Percentiles rank a stretch among this genome's conserved stretches.
phyloP scores from a whole-genome alignment of 2,888 invertebrate species.

The Patella ulyssiponensis region DNA sequence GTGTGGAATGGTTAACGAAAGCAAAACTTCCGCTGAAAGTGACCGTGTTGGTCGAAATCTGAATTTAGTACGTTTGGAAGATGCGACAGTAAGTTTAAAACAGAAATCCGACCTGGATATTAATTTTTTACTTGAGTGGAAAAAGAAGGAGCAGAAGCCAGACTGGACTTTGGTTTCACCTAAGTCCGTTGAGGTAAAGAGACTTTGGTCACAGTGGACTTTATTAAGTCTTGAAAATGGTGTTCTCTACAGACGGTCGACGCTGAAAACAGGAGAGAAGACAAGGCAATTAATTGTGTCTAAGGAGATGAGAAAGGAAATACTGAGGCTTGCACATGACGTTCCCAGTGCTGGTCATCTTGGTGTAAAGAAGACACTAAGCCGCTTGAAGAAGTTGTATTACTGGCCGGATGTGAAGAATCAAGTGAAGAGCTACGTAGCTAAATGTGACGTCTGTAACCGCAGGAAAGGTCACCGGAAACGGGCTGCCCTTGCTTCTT shows the following conservation, averaged over 20 bases:
- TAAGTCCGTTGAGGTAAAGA: background rate
- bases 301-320: background rate
- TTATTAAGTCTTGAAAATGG: too few relatives aligned
- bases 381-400: background rate
- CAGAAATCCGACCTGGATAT: too few relatives aligned
- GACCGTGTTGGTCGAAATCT: background rate
- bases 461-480: background rate
- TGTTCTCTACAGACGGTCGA: too few relatives aligned
- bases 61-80: background rate
- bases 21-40: background rate
- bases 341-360: background rate
- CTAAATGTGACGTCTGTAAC: background rate
- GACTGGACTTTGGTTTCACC: background rate
- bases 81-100: background rate
- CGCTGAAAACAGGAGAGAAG: too few relatives aligned
- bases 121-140: too few relatives aligned
- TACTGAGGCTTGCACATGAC: background rate
- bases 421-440: background rate
- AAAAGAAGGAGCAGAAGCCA: background rate
- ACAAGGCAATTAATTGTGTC: too few relatives aligned
- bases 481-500: background rate
- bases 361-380: background rate
- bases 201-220: slow-evolving; percentile 5
- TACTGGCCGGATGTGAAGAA: slow-evolving; percentile 1
- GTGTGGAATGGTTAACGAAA: background rate